Evolutionary conservation across 1,140 invertebrate species (phyloP).

Genomic region (Calliopsis andreniformis): DNA sequence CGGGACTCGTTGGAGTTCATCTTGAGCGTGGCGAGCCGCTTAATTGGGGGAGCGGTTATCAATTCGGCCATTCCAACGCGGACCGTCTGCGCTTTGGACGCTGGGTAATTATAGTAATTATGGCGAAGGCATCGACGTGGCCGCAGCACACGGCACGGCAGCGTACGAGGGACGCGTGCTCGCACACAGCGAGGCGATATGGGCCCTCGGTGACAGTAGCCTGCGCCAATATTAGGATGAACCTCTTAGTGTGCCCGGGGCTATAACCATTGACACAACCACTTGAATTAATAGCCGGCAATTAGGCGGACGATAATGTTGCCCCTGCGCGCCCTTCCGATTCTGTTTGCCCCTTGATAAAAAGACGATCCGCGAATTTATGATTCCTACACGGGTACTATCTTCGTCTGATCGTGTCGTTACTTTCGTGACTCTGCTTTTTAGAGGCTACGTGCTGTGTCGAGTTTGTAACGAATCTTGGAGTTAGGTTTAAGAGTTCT

Average conservation of each 20-base stretch:
- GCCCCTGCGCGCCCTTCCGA: not conserved
- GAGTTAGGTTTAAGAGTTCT: too few species aligned
- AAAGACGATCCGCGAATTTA: not conserved
- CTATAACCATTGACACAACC: slow-evolving; percentile 42
- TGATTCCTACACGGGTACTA: not conserved
- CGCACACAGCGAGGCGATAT: not conserved
- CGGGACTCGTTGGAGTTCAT: slow-evolving; percentile 1
- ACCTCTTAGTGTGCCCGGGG: slow-evolving; percentile 35
- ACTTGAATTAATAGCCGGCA: slow-evolving; percentile 47
- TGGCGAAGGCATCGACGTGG: slow-evolving; percentile 60
- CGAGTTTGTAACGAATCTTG: too few species aligned
- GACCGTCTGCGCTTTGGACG: slow-evolving; percentile 49
- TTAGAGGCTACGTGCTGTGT: too few species aligned
- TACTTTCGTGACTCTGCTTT: too few species aligned
- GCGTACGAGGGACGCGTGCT: not conserved
- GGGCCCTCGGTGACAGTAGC: slow-evolving; percentile 26
- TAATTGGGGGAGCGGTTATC: slow-evolving; percentile 49
- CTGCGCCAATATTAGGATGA: slow-evolving; percentile 40
- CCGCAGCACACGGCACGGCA: slow-evolving; percentile 20
- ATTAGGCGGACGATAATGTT: slow-evolving; percentile 37
- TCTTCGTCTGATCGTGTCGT: too few species aligned
- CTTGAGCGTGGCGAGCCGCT: slow-evolving; percentile 17
- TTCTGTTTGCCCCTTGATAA: not conserved
- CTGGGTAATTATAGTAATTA: slow-evolving; percentile 71
- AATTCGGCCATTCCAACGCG: slow-evolving; percentile 42